phyloP scores from a whole-genome alignment of 2,888 invertebrate species.

The Hylaea fasciaria region DNA sequence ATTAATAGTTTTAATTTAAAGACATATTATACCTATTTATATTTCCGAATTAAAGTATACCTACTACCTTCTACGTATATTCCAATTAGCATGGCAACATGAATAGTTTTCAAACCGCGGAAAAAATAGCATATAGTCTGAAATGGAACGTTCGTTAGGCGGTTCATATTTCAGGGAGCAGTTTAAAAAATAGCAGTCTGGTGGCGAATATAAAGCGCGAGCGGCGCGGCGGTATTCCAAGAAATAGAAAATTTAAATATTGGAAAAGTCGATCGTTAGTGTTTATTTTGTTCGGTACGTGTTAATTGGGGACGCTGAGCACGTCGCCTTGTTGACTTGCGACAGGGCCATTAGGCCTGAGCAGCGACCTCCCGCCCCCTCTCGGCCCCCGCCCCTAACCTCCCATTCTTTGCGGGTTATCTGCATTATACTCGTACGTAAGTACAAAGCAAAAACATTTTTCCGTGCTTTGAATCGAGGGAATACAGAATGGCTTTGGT shows the following conservation, averaged over 20 bases:
- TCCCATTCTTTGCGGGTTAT: slow-evolving; percentile 60
- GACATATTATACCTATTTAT: too few relatives aligned
- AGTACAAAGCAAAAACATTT: slow-evolving; percentile 35
- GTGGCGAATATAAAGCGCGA: slow-evolving; percentile 1
- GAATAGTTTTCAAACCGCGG: not conserved
- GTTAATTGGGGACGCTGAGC: slow-evolving; percentile 71
- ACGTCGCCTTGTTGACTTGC: slow-evolving; percentile 76
- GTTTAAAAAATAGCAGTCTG: slow-evolving; percentile 3
- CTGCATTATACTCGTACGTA: slow-evolving; percentile 56
- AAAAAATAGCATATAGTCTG: not conserved
- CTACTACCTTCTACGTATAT: too few relatives aligned
- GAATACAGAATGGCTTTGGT: slow-evolving; percentile 27
- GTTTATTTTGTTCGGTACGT: slow-evolving; percentile 68
- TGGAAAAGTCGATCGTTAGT: slow-evolving; percentile 56
- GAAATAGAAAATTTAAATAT: slow-evolving; percentile 51
- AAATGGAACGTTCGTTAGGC: slow-evolving; percentile 1
- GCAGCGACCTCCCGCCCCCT: slow-evolving; percentile 42
- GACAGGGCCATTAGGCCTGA: slow-evolving; percentile 69
- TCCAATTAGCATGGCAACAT: too few relatives aligned
- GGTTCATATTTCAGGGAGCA: slow-evolving; percentile 4
- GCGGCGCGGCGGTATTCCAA: slow-evolving; percentile 18
- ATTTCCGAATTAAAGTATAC: too few relatives aligned
- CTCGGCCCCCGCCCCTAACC: slow-evolving; percentile 44
- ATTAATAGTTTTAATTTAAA: too few relatives aligned
- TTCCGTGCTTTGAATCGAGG: slow-evolving; percentile 33